phyloP scores from a whole-genome alignment of 2,113 vertebrate genomes.

The Ceyx margarethae region DNA sequence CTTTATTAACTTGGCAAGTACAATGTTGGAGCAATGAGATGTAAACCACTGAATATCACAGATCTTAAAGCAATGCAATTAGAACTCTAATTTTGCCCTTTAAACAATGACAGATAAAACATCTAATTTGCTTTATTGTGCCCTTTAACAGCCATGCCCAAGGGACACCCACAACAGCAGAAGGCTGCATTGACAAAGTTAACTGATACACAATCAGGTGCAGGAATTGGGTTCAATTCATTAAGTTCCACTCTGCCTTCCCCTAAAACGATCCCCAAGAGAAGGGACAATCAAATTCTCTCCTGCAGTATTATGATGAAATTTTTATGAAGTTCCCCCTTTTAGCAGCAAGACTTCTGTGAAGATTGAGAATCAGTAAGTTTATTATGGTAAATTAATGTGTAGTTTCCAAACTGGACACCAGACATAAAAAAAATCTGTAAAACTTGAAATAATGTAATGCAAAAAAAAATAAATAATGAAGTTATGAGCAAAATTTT shows the following conservation, averaged over 20 bases:
- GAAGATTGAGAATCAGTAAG: not conserved
- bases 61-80: not conserved
- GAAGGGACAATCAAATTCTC: not conserved
- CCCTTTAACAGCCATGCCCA: not conserved
- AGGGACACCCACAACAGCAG: not conserved
- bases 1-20: not conserved
- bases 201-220: not conserved
- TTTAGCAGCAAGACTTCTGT: not conserved
- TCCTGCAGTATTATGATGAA: not conserved
- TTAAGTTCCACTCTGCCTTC: not conserved
- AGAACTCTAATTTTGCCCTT: slow-evolving; percentile 9
- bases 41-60: not conserved
- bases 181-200: not conserved
- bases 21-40: not conserved
- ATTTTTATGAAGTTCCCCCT: not conserved
- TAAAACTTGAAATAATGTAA: not conserved
- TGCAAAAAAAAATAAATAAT: not conserved
- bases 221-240: not conserved
- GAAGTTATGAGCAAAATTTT: not conserved
- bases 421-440: not conserved
- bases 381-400: not conserved
- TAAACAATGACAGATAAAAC: not conserved
- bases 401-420: not conserved
- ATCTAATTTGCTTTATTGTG: slow-evolving; percentile 5
- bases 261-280: not conserved